A percentile compares a stretch with the other conserved stretches of the same genome.
Conservation (phyloP, 2,888 invertebrate genomes). For the Adineta ricciae region DNA sequence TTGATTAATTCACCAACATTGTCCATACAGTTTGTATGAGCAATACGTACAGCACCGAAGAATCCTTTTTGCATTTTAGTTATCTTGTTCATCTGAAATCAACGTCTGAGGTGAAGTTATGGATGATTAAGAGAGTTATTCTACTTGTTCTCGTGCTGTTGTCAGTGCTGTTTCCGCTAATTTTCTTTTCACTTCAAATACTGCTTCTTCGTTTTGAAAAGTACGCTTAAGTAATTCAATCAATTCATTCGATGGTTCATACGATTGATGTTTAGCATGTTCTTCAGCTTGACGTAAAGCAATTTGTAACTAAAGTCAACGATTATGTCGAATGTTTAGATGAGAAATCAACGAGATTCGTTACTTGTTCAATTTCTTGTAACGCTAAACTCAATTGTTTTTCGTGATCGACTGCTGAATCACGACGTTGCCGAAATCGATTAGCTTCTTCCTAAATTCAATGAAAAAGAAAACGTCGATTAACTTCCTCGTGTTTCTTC, state of each 20-base stretch:
- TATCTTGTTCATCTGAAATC: conserved; percentile 22
- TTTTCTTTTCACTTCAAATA: conserved; percentile 26
- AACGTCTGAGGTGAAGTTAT: neutral
- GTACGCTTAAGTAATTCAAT: conserved; percentile 25
- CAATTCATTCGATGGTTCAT: conserved; percentile 23
- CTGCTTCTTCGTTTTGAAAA: neutral
- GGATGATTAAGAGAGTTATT: neutral
- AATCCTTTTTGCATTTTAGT: conserved; percentile 26
- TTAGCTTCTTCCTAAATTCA: conserved; percentile 23
- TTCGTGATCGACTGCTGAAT: conserved; percentile 20
- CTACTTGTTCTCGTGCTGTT: neutral
- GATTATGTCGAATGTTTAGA: neutral
- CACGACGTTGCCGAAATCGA: conserved; percentile 22
- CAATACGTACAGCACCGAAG: conserved; percentile 29
- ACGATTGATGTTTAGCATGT: conserved; percentile 11
- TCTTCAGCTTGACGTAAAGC: neutral
- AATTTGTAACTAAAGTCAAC: neutral
- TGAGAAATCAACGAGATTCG: neutral
- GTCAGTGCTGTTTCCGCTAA: conserved; percentile 12
- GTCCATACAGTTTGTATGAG: conserved; percentile 25
- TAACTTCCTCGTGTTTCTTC: too few relatives aligned
- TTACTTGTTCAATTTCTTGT: conserved; percentile 31
- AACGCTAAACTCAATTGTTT: conserved; percentile 22
- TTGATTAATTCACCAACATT: conserved; percentile 16
- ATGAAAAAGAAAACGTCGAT: too few relatives aligned